These are phyloP conservation scores for Pristis pectinata DNA, from an alignment of 2,797 vertebrate genomes.

Conservation along the genomic window DNA sequence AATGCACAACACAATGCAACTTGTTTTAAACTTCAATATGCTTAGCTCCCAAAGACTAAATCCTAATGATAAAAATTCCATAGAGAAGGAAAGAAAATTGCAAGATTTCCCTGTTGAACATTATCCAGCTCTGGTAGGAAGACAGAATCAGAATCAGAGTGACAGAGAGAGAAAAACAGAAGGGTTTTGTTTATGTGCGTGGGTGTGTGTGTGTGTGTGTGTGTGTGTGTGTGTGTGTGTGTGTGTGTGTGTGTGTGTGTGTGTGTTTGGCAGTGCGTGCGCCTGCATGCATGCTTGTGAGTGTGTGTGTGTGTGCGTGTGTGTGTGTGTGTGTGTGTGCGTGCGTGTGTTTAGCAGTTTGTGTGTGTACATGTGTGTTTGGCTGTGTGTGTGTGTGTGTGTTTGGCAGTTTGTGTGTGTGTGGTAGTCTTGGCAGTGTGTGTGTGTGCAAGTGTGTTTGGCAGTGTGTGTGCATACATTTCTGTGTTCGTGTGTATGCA, in stretches of 20 bases:
- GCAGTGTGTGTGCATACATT: too few relatives aligned
- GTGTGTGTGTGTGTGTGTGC: too few relatives aligned
- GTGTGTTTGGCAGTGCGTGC: too few relatives aligned
- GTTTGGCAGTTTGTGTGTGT: not conserved
- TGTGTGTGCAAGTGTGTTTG: not conserved
- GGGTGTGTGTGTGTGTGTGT: not conserved
- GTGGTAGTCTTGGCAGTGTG: not conserved
- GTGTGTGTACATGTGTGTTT: not conserved
- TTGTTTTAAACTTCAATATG: not conserved
- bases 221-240: not conserved
- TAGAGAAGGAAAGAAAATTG: not conserved
- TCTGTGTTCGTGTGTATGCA: not conserved
- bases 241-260: too few relatives aligned
- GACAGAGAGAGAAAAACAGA: not conserved
- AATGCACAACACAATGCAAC: not conserved
- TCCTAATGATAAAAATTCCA: not conserved
- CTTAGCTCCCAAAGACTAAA: not conserved
- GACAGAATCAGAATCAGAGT: too few relatives aligned
- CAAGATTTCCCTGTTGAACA: not conserved
- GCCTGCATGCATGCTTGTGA: too few relatives aligned
- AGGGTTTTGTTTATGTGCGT: not conserved
- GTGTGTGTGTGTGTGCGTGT: too few relatives aligned
- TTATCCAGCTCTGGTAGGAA: not conserved
- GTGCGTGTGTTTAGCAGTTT: not conserved
- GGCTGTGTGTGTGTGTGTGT: not conserved